phyloP scores from a whole-genome alignment of 2,888 invertebrate genomes.

The Polyommatus iphigenia region DNA sequence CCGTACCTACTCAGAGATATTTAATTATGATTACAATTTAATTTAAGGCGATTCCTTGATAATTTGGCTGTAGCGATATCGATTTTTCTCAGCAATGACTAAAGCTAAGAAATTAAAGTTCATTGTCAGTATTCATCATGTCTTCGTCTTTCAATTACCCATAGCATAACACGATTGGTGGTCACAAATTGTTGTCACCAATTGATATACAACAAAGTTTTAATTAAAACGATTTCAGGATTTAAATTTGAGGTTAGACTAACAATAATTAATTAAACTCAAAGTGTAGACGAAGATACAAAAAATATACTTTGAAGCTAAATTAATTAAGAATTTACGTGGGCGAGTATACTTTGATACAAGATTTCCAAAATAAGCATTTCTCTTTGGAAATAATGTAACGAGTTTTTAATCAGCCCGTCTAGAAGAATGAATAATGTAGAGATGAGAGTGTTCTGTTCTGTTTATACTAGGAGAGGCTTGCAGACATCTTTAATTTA shows the following conservation, averaged over 20 bases:
- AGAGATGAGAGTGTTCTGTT: neutral
- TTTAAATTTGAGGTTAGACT: neutral
- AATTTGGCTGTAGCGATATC: no score
- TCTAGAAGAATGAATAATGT: neutral
- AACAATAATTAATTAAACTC: neutral
- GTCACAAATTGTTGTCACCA: no score
- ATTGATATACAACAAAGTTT: no score
- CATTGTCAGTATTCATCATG: no score
- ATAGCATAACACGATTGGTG: no score
- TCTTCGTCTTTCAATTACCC: no score
- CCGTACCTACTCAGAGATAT: no score
- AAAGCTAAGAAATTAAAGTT: no score
- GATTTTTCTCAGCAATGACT: no score
- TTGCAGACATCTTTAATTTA: neutral
- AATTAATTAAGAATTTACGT: neutral
- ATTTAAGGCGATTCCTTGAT: no score
- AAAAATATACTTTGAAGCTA: neutral
- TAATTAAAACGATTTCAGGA: no score
- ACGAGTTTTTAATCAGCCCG: slow-evolving; percentile 11
- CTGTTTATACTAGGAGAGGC: neutral
- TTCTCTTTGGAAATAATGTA: slow-evolving; percentile 2
- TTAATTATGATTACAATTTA: no score
- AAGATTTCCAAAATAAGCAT: slow-evolving; percentile 3
- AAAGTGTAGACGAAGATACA: neutral
- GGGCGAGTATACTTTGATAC: neutral